phyloP scores from a whole-genome alignment of 2,797 vertebrate genomes.

The Anabas testudineus region DNA sequence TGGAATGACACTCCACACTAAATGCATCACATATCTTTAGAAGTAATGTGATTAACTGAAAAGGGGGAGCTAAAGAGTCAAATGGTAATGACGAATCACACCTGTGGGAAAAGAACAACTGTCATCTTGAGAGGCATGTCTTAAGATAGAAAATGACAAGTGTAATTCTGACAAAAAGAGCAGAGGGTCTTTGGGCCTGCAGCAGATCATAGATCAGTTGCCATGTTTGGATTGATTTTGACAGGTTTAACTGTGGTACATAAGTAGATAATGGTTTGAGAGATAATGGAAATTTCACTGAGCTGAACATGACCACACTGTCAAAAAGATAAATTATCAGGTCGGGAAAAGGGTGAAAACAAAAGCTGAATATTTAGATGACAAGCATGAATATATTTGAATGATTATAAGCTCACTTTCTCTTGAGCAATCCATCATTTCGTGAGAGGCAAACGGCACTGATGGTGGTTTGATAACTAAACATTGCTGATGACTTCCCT shows the following conservation, averaged over 20 bases:
- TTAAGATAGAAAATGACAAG: constrained; percentile 83
- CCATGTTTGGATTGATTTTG: constrained; percentile 73
- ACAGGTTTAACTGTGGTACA: constrained; percentile 81
- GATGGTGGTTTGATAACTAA: constrained; percentile 25
- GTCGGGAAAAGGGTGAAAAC: constrained; percentile 70
- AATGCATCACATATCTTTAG: constrained; percentile 1
- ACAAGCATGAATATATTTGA: constrained; percentile 74
- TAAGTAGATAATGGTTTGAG: constrained; percentile 76
- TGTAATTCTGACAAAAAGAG: constrained; percentile 81
- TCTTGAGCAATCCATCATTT: constrained; percentile 74
- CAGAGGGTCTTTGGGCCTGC: constrained; percentile 63
- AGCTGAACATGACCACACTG: constrained; percentile 64
- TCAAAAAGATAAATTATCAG: constrained; percentile 86
- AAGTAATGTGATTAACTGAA: constrained; percentile 35
- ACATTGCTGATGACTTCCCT: constrained; percentile 15
- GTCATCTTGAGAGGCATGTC: constrained; percentile 72
- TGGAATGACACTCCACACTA: not conserved
- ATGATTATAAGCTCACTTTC: constrained; percentile 66
- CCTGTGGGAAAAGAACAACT: constrained; percentile 55
- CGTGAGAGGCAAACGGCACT: constrained; percentile 22
- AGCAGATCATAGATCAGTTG: constrained; percentile 81
- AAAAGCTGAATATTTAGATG: constrained; percentile 73
- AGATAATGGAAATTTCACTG: constrained; percentile 80
- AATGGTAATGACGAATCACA: constrained; percentile 57
- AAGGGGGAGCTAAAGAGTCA: constrained; percentile 23